Conservation (phyloP, 2,113 vertebrate genomes). For the Gymnobelideus leadbeateri region DNA sequence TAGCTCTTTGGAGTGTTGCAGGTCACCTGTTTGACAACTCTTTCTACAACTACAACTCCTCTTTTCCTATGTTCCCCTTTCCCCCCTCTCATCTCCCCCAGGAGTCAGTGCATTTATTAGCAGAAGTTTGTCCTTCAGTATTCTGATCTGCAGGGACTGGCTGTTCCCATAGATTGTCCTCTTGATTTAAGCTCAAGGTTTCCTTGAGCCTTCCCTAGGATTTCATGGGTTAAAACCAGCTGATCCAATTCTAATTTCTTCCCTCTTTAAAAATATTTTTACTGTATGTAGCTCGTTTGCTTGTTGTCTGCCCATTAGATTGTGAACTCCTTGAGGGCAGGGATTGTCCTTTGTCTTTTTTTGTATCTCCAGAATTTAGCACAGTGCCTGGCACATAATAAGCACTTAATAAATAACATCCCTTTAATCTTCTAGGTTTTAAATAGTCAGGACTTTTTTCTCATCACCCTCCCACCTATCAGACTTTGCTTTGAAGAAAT, state of each 20-base stretch:
- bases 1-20: not conserved
- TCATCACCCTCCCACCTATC: not conserved
- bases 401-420: not conserved
- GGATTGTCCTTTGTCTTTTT: not conserved
- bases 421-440: not conserved
- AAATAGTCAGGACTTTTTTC: not conserved
- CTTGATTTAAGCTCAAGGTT: constrained; percentile 90
- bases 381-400: not conserved
- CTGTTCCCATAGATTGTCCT: constrained; percentile 74
- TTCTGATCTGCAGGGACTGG: constrained; percentile 78
- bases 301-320: not conserved
- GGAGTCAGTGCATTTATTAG: constrained; percentile 66
- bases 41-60: not conserved
- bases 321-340: not conserved
- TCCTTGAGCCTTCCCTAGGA: constrained; percentile 94
- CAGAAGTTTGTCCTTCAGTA: constrained; percentile 77
- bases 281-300: not conserved
- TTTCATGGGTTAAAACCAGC: constrained; percentile 91
- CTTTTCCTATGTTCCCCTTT: no score
- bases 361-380: not conserved
- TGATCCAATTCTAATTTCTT: not conserved
- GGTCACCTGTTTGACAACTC: not conserved
- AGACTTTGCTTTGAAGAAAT: not conserved
- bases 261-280: not conserved
- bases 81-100: no score